Conservation (phyloP, 1,140 invertebrate genomes). For the Drosophila auraria region DNA sequence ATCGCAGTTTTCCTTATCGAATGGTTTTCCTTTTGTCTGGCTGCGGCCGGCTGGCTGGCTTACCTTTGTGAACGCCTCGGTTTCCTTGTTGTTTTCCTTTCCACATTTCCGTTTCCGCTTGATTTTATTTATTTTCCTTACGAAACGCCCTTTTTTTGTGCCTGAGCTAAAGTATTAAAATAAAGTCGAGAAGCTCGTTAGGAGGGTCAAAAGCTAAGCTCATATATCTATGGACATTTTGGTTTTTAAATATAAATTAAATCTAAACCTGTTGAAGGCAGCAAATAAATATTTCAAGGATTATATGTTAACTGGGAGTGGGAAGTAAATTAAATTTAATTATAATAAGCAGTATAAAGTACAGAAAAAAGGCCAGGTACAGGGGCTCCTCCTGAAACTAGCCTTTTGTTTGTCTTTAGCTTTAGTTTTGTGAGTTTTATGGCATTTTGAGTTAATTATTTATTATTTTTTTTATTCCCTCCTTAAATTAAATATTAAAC, state of each 20-base stretch:
- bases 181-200: constrained; percentile 4
- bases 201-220: neutral
- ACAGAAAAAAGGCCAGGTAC: too few relatives aligned
- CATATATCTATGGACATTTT: neutral
- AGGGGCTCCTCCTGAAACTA: too few relatives aligned
- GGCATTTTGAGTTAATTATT: too few relatives aligned
- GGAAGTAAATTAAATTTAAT: too few relatives aligned
- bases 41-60: constrained; percentile 8
- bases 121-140: constrained; percentile 12
- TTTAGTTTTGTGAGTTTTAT: too few relatives aligned
- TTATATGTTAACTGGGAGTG: too few relatives aligned
- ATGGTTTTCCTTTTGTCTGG: constrained; percentile 39
- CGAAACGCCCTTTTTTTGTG: neutral
- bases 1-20: constrained; percentile 44
- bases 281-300: too few relatives aligned
- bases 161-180: neutral
- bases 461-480: too few relatives aligned
- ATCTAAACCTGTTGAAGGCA: too few relatives aligned
- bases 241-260: neutral
- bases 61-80: constrained; percentile 25
- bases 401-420: too few relatives aligned
- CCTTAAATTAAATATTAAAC: too few relatives aligned
- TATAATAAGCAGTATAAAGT: too few relatives aligned
- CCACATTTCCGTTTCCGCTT: constrained; percentile 6
- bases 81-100: neutral